Base-by-base conservation (phyloP, 2,888 invertebrate genomes). In the Myopa testacea region DNA sequence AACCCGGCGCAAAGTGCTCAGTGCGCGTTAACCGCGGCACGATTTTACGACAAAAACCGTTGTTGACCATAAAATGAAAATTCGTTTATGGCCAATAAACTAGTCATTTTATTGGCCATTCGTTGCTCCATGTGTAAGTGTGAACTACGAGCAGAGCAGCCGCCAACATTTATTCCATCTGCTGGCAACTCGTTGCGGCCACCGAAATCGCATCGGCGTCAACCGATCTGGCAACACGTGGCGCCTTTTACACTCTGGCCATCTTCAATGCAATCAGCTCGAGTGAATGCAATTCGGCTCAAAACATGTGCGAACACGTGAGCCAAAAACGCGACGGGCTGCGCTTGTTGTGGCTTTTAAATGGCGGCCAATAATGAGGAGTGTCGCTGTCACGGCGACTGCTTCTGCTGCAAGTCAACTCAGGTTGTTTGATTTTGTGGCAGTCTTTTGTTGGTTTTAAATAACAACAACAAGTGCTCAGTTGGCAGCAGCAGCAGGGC, bases 51-150 rank as follows among this genome's bases (percentile, higher is more conserved):
- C 55, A 55, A 55, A n/a, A 55, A 55, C n/a, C 4, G 55, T n/a
- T 8, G 69, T 40, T 45, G 50, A 19, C 52, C 19, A 52, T 69
- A 52, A 69, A 69, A 40, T 69, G 40, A 4, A 69, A 72, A 72
- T 62, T 14, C 63, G 45, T 62, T 73, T 62, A 73, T 62, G 63
- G 40, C 63, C 63, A 40, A 73, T 73, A 73, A 73, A 73, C 63
- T 73, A 73, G 62, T 73, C 40, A 73, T 63, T 62, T 73, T 73
- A 73, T 62, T 73, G 40, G 50, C 73, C 34, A 58, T 45, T 60
- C 12, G 58, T 16, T 73, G 50, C 40, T 73, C 10, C 19, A 12
- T 26, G 14, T 62, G 62, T 34, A 62, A 26, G 71, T 37, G 38
- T 37, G 40, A 37, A 16, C 58, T 34, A 12, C n/a, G 55, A 6